Evolutionary conservation across 1,140 invertebrate genomes (phyloP), one percentile per base, ranked within the genome.

Genomic region (Lucilia sericata): DNA sequence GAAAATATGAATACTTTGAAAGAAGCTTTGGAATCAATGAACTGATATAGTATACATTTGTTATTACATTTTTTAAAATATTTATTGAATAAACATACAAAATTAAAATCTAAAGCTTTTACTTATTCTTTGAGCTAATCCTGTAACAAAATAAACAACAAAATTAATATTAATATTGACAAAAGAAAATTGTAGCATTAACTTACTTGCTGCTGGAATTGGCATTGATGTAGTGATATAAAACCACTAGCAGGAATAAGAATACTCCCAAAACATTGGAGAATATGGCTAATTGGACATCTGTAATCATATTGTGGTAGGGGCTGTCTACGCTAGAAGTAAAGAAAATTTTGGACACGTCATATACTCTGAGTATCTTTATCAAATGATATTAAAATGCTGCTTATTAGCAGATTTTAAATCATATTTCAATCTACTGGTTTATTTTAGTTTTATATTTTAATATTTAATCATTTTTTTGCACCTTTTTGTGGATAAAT

Each of bases 211-310:
- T 87, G 76, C 85, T 87, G 25, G 88, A 87, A 90, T 98, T 98
- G 0, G 97, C 97, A 87, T 96, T 95, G n/a, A 99, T 97, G 91
- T 99, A 99, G 88, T 99, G 98, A 88, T 98, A 99, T 0, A 99
- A 92, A 49, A 99, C 97, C 1, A 99, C 98, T 82, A 99, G 91
- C 30, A 99, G 94, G 91, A 99, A 99, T 17, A 99, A 92, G 0
- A 96, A 95, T 0, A 99, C 97, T 85, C 98, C 98, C 82, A 99
- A 92, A 85, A 99, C 95, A 92, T 99, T 99, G 86, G 97, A 97
- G 92, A 99, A 98, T 80, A 99, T 94, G 0, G 98, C 97, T 85
- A 99, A 92, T 91, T 99, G 98, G 13, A 99, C 95, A 88, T 99
- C 98, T 10, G 97, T 98, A 85, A 99, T 98, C 98, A 99, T 99